phyloP scores from a whole-genome alignment of 2,888 invertebrate genomes.

The Orchesella flavescens region DNA sequence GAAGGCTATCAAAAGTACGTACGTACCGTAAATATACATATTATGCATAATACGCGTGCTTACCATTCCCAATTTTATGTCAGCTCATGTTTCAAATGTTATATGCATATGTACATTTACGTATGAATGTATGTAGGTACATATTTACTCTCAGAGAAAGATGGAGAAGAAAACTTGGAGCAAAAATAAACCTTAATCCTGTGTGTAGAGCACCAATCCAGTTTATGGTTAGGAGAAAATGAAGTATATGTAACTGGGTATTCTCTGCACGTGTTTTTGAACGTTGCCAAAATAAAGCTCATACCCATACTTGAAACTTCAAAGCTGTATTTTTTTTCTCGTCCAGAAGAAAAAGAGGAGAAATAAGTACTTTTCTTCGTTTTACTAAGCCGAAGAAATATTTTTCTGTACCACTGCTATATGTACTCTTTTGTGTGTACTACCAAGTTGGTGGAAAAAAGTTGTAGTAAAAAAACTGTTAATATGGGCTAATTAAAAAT shows the following conservation, averaged over 20 bases:
- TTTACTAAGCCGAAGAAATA: background rate
- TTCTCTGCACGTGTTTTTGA: constrained; percentile 49
- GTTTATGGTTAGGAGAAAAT: constrained; percentile 31
- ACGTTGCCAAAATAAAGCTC: background rate
- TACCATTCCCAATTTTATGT: background rate
- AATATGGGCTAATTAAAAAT: constrained; percentile 61
- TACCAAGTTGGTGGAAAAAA: constrained; percentile 1
- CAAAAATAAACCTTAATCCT: constrained; percentile 7
- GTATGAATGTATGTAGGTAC: background rate
- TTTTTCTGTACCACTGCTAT: background rate
- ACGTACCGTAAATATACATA: background rate
- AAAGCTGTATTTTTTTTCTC: constrained; percentile 35
- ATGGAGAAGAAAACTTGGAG: background rate
- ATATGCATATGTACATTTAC: background rate
- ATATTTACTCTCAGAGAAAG: background rate
- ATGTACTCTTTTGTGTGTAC: background rate
- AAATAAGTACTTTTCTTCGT: background rate
- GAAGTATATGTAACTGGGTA: constrained; percentile 51
- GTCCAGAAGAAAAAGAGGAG: background rate
- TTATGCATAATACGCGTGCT: too few relatives aligned
- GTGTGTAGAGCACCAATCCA: background rate
- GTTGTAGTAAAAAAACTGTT: constrained; percentile 28
- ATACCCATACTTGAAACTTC: constrained; percentile 12
- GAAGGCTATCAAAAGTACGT: background rate
- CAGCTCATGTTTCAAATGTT: background rate